Percentiles rank a stretch among this genome's conserved stretches.
Conservation (phyloP, 1,140 invertebrate species). For the Geopemphigus sp. region DNA sequence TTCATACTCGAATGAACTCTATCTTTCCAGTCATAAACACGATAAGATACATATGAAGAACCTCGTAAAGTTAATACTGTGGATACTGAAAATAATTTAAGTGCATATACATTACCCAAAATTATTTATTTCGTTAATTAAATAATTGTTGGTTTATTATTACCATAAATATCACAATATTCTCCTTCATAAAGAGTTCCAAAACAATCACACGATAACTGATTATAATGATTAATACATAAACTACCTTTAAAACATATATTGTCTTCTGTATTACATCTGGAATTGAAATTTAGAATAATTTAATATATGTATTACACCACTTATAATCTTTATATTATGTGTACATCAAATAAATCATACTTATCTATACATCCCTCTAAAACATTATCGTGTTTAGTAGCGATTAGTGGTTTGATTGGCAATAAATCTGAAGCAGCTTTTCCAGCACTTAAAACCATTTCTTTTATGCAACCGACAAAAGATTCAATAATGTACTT, state of each 20-base stretch:
- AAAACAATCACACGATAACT: conserved; percentile 85
- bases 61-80: conserved; percentile 83
- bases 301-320: neutral
- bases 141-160: conserved; percentile 58
- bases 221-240: conserved; percentile 86
- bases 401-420: conserved; percentile 75
- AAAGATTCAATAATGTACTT: conserved; percentile 90
- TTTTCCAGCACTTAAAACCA: conserved; percentile 78
- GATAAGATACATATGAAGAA: conserved; percentile 87
- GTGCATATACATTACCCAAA: no score
- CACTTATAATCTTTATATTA: neutral
- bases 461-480: conserved; percentile 84
- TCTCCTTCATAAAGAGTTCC: conserved; percentile 86
- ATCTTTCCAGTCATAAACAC: conserved; percentile 90
- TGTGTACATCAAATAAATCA: conserved; percentile 8
- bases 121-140: neutral
- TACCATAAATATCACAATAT: conserved; percentile 85
- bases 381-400: conserved; percentile 81
- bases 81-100: conserved; percentile 64
- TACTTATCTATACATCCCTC: conserved; percentile 78
- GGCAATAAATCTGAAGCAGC: conserved; percentile 75
- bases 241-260: conserved; percentile 77
- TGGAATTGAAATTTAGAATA: conserved; percentile 51
- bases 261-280: conserved; percentile 73
- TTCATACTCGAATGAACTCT: conserved; percentile 82